Evolutionary conservation across 2,888 invertebrate species (phyloP).

Genomic region (Volucella zonaria): DNA sequence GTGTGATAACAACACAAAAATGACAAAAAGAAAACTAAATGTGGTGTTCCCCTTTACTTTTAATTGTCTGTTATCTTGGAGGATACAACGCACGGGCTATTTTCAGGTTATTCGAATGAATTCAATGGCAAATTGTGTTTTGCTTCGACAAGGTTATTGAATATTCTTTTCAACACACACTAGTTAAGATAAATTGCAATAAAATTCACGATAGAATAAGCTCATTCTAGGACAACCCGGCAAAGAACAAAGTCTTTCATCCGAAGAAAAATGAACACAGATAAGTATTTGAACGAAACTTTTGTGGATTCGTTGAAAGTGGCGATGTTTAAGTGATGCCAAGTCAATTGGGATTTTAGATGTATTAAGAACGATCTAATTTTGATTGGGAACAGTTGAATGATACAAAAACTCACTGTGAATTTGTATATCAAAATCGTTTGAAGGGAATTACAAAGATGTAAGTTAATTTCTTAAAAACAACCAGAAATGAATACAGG

Average conservation of each 20-base stretch:
- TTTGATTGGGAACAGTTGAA: no score
- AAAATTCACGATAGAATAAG: slow-evolving; percentile 48
- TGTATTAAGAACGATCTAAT: no score
- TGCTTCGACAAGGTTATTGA: slow-evolving; percentile 12
- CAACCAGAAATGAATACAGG: no score
- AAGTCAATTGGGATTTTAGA: neutral
- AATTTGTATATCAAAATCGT: no score
- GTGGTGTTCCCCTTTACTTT: slow-evolving; percentile 45
- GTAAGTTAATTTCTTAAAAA: no score
- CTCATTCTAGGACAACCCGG: slow-evolving; percentile 64
- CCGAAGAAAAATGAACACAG: slow-evolving; percentile 67
- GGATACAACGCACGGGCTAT: slow-evolving; percentile 18
- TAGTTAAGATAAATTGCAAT: slow-evolving; percentile 27
- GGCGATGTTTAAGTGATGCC: slow-evolving; percentile 44
- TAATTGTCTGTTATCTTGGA: neutral
- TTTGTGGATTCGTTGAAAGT: slow-evolving; percentile 44
- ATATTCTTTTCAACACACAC: slow-evolving; percentile 20
- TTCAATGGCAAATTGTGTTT: neutral
- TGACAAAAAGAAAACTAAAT: slow-evolving; percentile 9
- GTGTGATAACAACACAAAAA: slow-evolving; percentile 25
- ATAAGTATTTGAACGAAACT: slow-evolving; percentile 62
- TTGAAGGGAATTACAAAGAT: no score
- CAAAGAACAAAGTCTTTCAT: slow-evolving; percentile 60
- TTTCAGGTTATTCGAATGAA: neutral
- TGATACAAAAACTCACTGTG: no score